Conservation (phyloP, 1,140 invertebrate genomes). For the Cylas formicarius region DNA sequence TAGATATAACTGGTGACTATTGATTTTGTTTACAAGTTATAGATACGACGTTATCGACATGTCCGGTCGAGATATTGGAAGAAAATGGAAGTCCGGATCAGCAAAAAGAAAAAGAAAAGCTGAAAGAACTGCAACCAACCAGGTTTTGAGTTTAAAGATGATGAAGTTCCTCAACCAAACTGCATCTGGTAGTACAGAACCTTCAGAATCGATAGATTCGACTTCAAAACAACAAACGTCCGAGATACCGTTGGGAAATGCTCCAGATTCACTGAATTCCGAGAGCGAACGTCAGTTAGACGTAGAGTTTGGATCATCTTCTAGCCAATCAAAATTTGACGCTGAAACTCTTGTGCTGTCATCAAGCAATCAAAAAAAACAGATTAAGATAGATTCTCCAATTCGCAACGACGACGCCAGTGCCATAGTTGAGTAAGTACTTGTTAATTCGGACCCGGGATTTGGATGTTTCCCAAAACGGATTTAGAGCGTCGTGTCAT, state of each 20-base stretch:
- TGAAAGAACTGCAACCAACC: slow-evolving; percentile 23
- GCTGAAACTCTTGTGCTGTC: slow-evolving; percentile 18
- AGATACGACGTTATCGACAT: slow-evolving; percentile 1
- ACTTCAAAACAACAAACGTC: slow-evolving; percentile 24
- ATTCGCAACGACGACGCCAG: slow-evolving; percentile 18
- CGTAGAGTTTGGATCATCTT: slow-evolving; percentile 10
- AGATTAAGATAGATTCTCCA: slow-evolving; percentile 18
- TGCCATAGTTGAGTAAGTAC: slow-evolving; percentile 17
- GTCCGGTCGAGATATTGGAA: slow-evolving; percentile 17
- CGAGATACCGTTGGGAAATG: slow-evolving; percentile 15
- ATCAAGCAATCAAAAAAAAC: slow-evolving; percentile 15
- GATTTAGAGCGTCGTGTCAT: slow-evolving; percentile 25
- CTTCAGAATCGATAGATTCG: slow-evolving; percentile 25
- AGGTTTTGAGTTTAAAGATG: slow-evolving; percentile 20
- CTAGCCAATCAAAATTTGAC: slow-evolving; percentile 18
- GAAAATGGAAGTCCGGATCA: slow-evolving; percentile 23
- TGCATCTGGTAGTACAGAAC: no score
- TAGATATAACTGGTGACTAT: no score
- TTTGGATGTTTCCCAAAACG: slow-evolving; percentile 23
- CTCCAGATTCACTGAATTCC: slow-evolving; percentile 17
- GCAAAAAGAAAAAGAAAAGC: slow-evolving; percentile 25
- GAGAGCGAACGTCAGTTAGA: slow-evolving; percentile 16
- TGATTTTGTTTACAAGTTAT: slow-evolving; percentile 7
- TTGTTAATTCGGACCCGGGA: slow-evolving; percentile 19
- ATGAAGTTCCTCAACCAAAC: slow-evolving; percentile 8